These are phyloP conservation scores for Teleopsis dalmanni DNA, from an alignment of 1,140 invertebrate species.

Conservation along the genomic window DNA sequence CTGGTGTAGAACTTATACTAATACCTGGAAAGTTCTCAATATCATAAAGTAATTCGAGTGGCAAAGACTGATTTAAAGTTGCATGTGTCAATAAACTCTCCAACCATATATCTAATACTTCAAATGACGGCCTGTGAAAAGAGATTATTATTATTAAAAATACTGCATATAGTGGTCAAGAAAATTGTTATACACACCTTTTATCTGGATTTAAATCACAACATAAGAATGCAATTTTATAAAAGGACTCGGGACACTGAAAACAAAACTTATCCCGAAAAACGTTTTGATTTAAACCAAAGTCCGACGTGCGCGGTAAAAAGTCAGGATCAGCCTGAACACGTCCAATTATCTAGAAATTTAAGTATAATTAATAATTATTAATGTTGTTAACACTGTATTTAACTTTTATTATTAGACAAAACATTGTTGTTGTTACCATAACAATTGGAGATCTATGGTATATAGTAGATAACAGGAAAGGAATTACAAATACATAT, in stretches of 20 bases:
- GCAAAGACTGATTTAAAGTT: conserved; percentile 54
- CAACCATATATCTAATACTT: conserved; percentile 77
- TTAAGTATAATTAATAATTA: conserved; percentile 1
- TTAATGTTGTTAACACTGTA: neutral
- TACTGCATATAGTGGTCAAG: no score
- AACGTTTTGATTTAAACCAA: conserved; percentile 78
- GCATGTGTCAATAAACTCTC: conserved; percentile 67
- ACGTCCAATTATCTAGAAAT: conserved; percentile 74
- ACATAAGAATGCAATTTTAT: conserved; percentile 79
- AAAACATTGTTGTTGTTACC: neutral
- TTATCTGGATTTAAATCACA: conserved; percentile 83
- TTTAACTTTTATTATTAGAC: neutral
- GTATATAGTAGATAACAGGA: no score
- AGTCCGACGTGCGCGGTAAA: conserved; percentile 80
- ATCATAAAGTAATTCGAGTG: conserved; percentile 60
- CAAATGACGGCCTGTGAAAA: conserved; percentile 66
- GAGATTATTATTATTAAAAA: neutral
- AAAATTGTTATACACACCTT: conserved; percentile 46
- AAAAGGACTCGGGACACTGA: conserved; percentile 81
- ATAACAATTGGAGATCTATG: no score
- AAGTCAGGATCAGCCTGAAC: conserved; percentile 90
- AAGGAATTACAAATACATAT: no score
- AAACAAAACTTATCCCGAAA: conserved; percentile 83
- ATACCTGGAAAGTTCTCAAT: conserved; percentile 60
- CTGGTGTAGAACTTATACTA: conserved; percentile 28